Base-by-base conservation (phyloP, 1,140 invertebrate species). In the Oedothorax gibbosus region DNA sequence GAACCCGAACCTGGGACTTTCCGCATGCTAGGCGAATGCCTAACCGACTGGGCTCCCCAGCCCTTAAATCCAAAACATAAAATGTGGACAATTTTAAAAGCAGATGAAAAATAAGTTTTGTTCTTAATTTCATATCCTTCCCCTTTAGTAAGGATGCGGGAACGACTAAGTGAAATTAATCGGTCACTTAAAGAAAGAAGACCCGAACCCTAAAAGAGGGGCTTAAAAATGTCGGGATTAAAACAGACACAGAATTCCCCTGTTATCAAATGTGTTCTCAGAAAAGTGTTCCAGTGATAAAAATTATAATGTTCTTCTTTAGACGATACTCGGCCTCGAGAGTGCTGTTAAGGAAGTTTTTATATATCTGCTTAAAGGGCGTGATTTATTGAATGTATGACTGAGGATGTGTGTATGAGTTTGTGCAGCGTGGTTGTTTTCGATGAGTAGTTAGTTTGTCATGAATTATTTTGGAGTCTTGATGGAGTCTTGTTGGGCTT, bases 141-240 rank as follows among this genome's bases (percentile, higher is more conserved):
- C 35, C 50, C 50, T 71, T 71, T 71, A 71, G 69, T 71, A 56
- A 14, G 60, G 15, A 64, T 64, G n/a, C 54, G 57, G 57, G 35
- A 68, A 11, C 20, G 78, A 81, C 64, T 81, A 81, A 81, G 78
- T 81, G 78, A 81, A 81, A 81, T 81, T 81, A 81, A 81, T 81
- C 57, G 65, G 78, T 54, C 54, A 64, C 21, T 77, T 53, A 77
- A 20, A 12, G 60, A 21, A 11, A 50, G n/a, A 50, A 65, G 14
- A 15, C 9, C 21, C 15, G 18, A 60, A 60, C 0, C 14, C 14
- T 15, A 57, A 75, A 75, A 9, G 11, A 11, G 53, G 54, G n/a
- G 18, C 51, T 35, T 57, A 50, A 57, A 60, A 56, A 11, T 21
- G 21, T 8, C 11, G 6, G 35, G 54, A 57, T 35, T 35, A 35